Base-by-base conservation (phyloP, 2,113 vertebrate genomes). In the Sus scrofa region DNA sequence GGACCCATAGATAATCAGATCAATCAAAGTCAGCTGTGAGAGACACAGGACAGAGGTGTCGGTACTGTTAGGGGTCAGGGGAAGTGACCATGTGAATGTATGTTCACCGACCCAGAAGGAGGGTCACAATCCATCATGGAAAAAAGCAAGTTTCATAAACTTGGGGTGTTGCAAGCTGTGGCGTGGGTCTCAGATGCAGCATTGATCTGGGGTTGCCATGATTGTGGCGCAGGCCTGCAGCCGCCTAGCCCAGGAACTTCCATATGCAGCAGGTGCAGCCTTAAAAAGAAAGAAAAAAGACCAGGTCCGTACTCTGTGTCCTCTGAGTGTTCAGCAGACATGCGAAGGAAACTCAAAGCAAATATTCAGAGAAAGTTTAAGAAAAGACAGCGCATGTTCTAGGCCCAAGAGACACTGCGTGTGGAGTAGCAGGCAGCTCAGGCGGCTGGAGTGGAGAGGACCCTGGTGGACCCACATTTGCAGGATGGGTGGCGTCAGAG, bases 1-100 rank as follows among this genome's bases (percentile, higher is more conserved):
- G 13, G 98, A 97, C 1, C 98, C 99, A 4, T 98, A 99, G 87
- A 99, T 96, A 75, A 99, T 98, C 97, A 99, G 98, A 81, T 99
- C 99, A 2, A 98, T 44, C 86, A 99, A 97, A 20, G 99, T 99
- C 70, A 99, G 97, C 99, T 99, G 97, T 0, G 56, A 88, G 19
- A 85, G 39, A 93, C 91, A 92, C n/a, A 93, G 56, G 96, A 74
- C 44, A 18, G 50, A 18, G 39, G 70, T 22, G 6, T 96, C 92
- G 94, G 58, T 2, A 22, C 44, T 19, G 34, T 11, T 8, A 1
- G 30, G 30, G 39, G 79, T 30, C 39, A 70, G 65, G 73, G 63
- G 44, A 44, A 67, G 71, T 19, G 14, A 68, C 9, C 6, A 2
- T 0, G 6, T 19, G 58, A n/a, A 34, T 1, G 18, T 8, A 0